Evolutionary conservation across 2,888 invertebrate genomes (phyloP), one percentile per base, ranked within the genome.

Genomic region (Nipponacmea schrenckii): DNA sequence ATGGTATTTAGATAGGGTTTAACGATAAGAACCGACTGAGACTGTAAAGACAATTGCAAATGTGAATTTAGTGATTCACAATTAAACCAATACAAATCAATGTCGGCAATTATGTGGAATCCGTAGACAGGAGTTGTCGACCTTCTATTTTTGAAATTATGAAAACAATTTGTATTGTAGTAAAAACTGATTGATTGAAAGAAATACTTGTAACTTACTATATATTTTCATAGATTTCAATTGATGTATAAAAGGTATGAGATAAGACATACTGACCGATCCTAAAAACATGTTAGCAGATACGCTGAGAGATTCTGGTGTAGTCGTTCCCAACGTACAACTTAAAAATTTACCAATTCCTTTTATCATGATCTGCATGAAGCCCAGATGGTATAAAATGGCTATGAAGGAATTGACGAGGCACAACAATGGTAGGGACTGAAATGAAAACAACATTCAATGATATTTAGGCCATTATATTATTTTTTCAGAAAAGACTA

Each of bases 271-370:
- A 44, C n/a, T 39, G 27, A 66, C 66, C 44, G 66, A 66, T 44
- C 66, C 66, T n/a, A 66, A 44, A 4, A 66, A 66, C 45, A 66
- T 45, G 20, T 66, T 66, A 8, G 66, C 66, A 15, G 46, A 31
- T 12, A 66, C 66, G 45, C 66, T 66, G 15, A 66, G 31, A 20
- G 66, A 66, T 26, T 66, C 66, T 24, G 66, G 45, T 26, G 66
- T 45, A 46, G 27, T 66, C 24, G 45, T 46, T 17, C 45, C 39
- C 15, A 66, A 45, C 1, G 66, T 46, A 17, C 20, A 66, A 46
- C 39, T 39, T n/a, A 66, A 45, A 12, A 44, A 31, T 20, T 44
- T 44, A 26, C 66, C 66, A 20, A 66, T 46, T 2, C 39, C 46
- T 26, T 24, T 66, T 12, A 66, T 46, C 14, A 66, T 45, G 26